These are phyloP conservation scores for Sebastes itinus DNA, from an alignment of 2,797 vertebrate species.

Conservation along the genomic window DNA sequence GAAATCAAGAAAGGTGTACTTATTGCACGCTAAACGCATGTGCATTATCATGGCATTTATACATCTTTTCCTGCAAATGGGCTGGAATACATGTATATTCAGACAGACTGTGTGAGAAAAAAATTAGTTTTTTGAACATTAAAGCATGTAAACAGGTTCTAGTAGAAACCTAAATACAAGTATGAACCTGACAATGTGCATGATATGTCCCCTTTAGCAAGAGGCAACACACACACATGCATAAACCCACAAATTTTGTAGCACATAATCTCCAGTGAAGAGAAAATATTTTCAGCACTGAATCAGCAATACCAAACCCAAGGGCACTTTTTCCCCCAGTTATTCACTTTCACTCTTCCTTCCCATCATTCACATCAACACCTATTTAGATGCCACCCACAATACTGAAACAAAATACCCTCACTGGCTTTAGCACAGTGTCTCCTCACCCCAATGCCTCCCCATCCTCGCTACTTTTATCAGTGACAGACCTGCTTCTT, in stretches of 20 bases:
- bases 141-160: background rate
- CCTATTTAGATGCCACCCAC: constrained; percentile 24
- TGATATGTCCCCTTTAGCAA: background rate
- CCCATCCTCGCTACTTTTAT: constrained; percentile 45
- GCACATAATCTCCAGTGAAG: background rate
- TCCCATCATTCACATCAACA: constrained; percentile 33
- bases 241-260: background rate
- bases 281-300: constrained; percentile 4
- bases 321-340: background rate
- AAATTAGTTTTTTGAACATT: accelerated
- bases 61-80: no score
- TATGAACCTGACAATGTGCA: background rate
- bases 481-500: constrained; percentile 56
- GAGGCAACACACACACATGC: background rate
- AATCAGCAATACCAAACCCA: constrained; percentile 11
- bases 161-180: background rate
- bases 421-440: constrained; percentile 8
- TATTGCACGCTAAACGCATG: no score
- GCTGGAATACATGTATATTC: no score
- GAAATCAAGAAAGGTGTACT: no score
- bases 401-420: constrained; percentile 34
- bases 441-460: constrained; percentile 21
- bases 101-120: background rate
- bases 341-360: constrained; percentile 24
- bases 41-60: no score